Conservation (phyloP, 2,888 invertebrate genomes). For the Nomada hirtipes region DNA sequence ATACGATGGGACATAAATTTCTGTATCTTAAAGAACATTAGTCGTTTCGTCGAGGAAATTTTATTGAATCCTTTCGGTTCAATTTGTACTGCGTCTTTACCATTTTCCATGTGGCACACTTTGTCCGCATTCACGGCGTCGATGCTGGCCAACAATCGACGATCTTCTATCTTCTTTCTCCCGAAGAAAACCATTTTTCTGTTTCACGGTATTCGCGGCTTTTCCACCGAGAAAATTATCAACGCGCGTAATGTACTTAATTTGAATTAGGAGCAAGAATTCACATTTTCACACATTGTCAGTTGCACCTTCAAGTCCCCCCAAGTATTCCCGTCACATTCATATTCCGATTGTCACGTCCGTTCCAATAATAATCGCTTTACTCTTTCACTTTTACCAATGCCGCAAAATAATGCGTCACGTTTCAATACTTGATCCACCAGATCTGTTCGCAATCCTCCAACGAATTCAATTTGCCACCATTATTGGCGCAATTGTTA, state of each 20-base stretch:
- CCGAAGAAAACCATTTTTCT: constrained; percentile 80
- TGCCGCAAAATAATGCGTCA: no score
- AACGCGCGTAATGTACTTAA: no score
- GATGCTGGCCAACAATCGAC: constrained; percentile 79
- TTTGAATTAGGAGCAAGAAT: no score
- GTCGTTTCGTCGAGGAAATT: no score
- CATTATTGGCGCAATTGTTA: background rate
- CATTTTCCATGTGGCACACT: constrained; percentile 80
- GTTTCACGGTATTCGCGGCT: background rate
- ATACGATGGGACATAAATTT: constrained; percentile 25
- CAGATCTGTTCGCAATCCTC: no score
- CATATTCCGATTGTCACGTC: background rate
- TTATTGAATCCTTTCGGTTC: no score
- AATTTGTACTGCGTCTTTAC: constrained; percentile 66
- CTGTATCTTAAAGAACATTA: constrained; percentile 19
- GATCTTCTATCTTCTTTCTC: constrained; percentile 80
- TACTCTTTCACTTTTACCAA: background rate
- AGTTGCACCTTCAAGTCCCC: background rate
- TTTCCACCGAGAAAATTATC: background rate
- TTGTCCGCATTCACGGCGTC: constrained; percentile 79
- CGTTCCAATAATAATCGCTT: background rate
- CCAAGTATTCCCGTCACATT: background rate
- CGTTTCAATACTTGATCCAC: no score
- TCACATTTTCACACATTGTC: no score
- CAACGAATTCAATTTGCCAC: background rate